A percentile compares a stretch with the other conserved stretches of the same genome.
These are phyloP conservation scores for Sporophila hypoxantha DNA, from an alignment of 2,113 vertebrate genomes.

Conservation along the genomic window DNA sequence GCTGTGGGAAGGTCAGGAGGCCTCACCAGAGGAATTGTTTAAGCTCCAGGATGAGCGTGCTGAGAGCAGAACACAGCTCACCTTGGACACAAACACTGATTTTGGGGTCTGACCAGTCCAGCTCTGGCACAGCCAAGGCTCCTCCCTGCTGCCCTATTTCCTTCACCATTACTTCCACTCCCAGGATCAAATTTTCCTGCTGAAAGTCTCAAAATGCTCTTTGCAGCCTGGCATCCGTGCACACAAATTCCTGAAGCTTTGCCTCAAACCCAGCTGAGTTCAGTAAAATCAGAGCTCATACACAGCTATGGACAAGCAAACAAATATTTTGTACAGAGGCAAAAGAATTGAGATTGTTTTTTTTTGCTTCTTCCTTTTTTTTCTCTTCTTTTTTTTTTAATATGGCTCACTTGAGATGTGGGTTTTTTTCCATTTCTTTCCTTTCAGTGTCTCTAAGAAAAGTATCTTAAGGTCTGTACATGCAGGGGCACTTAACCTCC, in stretches of 20 bases:
- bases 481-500: neutral
- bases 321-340: neutral
- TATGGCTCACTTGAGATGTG: neutral
- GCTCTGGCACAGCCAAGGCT: neutral
- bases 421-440: neutral
- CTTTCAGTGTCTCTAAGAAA: neutral
- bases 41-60: neutral
- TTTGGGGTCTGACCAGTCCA: accelerated
- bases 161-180: neutral
- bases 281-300: neutral
- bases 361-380: too few species aligned
- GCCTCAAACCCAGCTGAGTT: neutral
- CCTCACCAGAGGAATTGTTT: neutral
- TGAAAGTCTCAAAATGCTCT: neutral
- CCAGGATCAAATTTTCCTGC: neutral
- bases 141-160: neutral
- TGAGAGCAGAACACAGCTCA: neutral
- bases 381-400: neutral
- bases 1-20: neutral
- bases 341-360: neutral
- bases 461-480: neutral
- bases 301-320: neutral
- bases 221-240: neutral
- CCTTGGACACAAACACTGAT: accelerated
- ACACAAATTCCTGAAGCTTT: neutral